Conservation (phyloP, 2,113 vertebrate genomes). For the Alligator mississippiensis region DNA sequence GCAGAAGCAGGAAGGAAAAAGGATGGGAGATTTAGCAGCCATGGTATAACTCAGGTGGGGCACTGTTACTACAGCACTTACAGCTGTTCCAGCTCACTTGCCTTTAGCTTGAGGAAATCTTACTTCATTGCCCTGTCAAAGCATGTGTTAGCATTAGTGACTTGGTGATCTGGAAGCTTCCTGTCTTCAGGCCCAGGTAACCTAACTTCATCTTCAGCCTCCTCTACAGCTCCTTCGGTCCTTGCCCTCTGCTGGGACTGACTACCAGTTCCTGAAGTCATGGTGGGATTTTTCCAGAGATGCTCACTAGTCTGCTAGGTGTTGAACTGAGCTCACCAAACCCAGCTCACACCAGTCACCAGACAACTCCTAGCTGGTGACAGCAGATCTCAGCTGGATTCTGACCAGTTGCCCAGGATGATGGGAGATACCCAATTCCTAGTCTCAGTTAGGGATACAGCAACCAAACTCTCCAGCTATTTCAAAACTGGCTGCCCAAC, state of each 20-base stretch:
- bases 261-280: background rate
- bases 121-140: background rate
- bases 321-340: background rate
- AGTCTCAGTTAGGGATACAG: background rate
- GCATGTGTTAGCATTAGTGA: accelerated
- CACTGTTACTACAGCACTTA: background rate
- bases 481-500: background rate
- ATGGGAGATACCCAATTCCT: accelerated
- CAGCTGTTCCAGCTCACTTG: background rate
- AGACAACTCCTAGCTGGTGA: background rate
- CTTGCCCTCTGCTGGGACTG: background rate
- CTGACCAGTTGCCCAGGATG: background rate
- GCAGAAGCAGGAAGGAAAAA: background rate
- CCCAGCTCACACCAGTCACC: accelerated
- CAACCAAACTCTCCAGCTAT: accelerated
- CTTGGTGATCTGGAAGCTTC: background rate
- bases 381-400: background rate
- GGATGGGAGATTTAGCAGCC: background rate
- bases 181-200: background rate
- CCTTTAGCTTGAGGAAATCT: background rate
- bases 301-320: background rate
- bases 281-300: background rate
- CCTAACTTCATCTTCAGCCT: background rate
- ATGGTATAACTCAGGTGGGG: background rate
- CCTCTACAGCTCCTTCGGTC: background rate